phyloP scores from a whole-genome alignment of 92 coral and sea anemone species.

The Porites lobata region DNA sequence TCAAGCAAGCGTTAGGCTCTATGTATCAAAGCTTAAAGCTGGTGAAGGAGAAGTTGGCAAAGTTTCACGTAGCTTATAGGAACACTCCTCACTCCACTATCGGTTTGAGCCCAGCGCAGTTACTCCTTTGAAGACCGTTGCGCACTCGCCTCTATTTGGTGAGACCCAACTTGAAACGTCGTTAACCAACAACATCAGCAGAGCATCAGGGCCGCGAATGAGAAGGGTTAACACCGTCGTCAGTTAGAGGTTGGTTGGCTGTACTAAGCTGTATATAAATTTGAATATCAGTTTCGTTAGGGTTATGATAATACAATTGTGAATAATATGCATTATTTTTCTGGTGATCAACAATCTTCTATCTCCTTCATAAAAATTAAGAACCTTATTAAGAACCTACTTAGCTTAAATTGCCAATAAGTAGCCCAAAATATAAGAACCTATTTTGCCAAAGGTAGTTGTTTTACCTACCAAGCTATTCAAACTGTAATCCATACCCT shows the following conservation, averaged over 20 bases:
- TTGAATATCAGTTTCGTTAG: too few species aligned
- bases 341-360: too few species aligned
- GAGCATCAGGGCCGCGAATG: not conserved
- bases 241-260: not conserved
- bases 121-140: constrained; percentile 30
- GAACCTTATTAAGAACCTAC: too few species aligned
- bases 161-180: constrained; percentile 31
- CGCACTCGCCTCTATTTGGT: constrained; percentile 37
- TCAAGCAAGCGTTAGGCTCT: constrained; percentile 29
- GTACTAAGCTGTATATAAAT: too few species aligned
- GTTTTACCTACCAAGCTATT: not conserved
- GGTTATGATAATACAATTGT: too few species aligned
- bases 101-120: constrained; percentile 22
- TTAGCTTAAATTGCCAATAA: too few species aligned
- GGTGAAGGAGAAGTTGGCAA: constrained; percentile 8
- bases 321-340: too few species aligned
- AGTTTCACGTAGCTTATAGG: constrained; percentile 17
- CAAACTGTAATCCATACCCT: not conserved
- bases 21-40: constrained; percentile 19
- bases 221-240: not conserved
- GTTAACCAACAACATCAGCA: constrained; percentile 20
- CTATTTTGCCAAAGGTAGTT: too few species aligned
- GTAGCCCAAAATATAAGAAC: too few species aligned
- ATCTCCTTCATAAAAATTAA: too few species aligned
- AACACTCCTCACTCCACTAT: constrained; percentile 33